Base-by-base conservation (phyloP, 2,888 invertebrate species). In the Diachrysia chrysitis region DNA sequence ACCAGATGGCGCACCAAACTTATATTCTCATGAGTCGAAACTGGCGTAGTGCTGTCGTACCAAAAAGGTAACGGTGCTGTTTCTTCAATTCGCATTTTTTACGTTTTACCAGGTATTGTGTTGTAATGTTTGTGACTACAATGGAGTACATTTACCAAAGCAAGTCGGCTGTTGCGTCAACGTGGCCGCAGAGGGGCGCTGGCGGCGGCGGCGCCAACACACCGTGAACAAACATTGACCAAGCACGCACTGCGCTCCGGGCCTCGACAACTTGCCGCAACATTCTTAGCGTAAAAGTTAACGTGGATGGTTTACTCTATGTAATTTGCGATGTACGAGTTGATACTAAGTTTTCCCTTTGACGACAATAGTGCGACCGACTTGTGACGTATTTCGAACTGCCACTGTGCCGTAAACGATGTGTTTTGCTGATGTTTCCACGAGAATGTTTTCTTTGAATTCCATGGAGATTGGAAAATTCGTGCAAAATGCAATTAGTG, bases 281-380 rank as follows among this genome's bases (percentile, higher is more conserved):
- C 95, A 95, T 95, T 95, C 95, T 93, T 95, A 94, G 92, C 89
- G 95, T 95, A 95, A 95, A 95, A 95, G 95, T 95, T 94, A 95
- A 82, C 91, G 94, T 90, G 94, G 87, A 93, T 92, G 95, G 95
- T 95, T 93, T 94, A 94, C 95, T 95, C 94, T 94, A 93, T 91
- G 94, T 87, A 94, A 95, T 95, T 90, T 95, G 95, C 93, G 93
- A 93, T 89, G 93, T 89, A 89, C 84, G 85, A 93, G 91, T 93
- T 91, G 90, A 90, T 88, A 86, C 76, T 78, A 79, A 87, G 83
- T 90, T 89, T 89, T 87, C 82, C 88, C 85, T 86, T 84, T 89
- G 88, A 91, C 86, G 76, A 86, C 83, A 71, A 83, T 74, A 87
- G 92, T 91, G 92, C 92, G 90, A 94, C 90, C 90, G 90, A 92